Evolutionary conservation across 2,797 vertebrate species (phyloP), one percentile per base, ranked within the genome.

Genomic region (Graptemys geographica): DNA sequence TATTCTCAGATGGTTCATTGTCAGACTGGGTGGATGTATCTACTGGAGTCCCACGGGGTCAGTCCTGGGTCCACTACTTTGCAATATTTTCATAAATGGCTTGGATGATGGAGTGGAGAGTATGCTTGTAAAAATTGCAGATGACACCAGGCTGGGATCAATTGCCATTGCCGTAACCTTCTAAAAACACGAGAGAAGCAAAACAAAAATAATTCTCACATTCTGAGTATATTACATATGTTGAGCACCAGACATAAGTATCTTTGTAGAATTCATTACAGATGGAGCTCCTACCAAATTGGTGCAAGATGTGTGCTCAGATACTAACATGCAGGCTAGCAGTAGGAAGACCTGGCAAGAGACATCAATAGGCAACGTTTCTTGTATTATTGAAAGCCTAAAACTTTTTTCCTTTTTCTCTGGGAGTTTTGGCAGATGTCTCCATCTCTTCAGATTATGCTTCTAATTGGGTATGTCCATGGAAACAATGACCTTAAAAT

Each of bases 281-380:
- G 97, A 98, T 98, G 98, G 96, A 89, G 92, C 56, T 93, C 90
- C 96, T 90, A 96, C 93, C 90, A 98, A 98, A 98, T 98, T 96
- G 95, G 91, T 97, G 96, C 97, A 98, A 98, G 98, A 98, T 98
- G 98, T 97, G 96, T 91, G 90, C 83, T 98, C 96, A 94, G 97
- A 97, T 96, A 97, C 1, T 94, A 92, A 90, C 92, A 95, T 86
- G 93, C 72, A 95, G 94, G 94, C 33, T 62, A 96, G 47, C 4
- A 51, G 87, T 87, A 93, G 72, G 94, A 89, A 97, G 92, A 96
- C 89, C 95, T 98, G 97, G 97, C 97, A 97, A 94, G 90, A 91
- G 90, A 92, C 83, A 85, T 89, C 16, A 92, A 91, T 88, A 95
- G 93, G 83, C 96, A 86, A 92, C 18, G 47, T 84, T 96, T 96